Base-by-base conservation (phyloP, 23 tunicate species). In the Ascidia mentula region DNA sequence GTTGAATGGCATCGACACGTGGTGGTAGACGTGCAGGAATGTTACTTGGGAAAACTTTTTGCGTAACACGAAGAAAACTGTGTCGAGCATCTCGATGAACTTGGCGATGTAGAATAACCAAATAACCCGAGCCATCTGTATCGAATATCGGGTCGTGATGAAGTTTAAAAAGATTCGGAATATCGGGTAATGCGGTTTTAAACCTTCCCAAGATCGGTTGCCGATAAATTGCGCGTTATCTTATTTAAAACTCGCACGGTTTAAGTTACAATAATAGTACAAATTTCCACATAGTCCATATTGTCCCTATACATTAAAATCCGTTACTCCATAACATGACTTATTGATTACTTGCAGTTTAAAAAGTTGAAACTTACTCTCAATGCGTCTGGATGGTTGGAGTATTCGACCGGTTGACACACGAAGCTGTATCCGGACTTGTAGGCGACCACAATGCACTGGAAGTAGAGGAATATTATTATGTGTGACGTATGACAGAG, bases 101-200 rank as follows among this genome's bases (percentile, higher is more conserved):
- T 88, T 88, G 61, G 93, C 77, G 59, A 88, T 75, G 83, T 88
- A 88, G 76, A 82, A 88, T n/a, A 80, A 40, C 93, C 93, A 88
- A 59, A 82, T 76, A 5, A 88, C 87, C 31, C 72, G 77, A 1
- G 93, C 93, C 93, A 88, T 88, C 79, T 86, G 73, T 24, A n/a
- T n/a, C n/a, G n/a, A n/a, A n/a, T n/a, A n/a, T n/a, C n/a, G n/a
- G n/a, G n/a, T n/a, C n/a, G n/a, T n/a, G n/a, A n/a, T n/a, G n/a
- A n/a, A n/a, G n/a, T n/a, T n/a, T n/a, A n/a, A n/a, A n/a, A n/a
- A n/a, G n/a, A n/a, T n/a, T n/a, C n/a, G n/a, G n/a, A n/a, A n/a
- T n/a, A n/a, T n/a, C n/a, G n/a, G n/a, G n/a, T n/a, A n/a, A n/a
- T n/a, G n/a, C n/a, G n/a, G n/a, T n/a, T n/a, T n/a, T n/a, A n/a